Conservation (phyloP, 2,888 invertebrate genomes). For the Pheosia gnoma region DNA sequence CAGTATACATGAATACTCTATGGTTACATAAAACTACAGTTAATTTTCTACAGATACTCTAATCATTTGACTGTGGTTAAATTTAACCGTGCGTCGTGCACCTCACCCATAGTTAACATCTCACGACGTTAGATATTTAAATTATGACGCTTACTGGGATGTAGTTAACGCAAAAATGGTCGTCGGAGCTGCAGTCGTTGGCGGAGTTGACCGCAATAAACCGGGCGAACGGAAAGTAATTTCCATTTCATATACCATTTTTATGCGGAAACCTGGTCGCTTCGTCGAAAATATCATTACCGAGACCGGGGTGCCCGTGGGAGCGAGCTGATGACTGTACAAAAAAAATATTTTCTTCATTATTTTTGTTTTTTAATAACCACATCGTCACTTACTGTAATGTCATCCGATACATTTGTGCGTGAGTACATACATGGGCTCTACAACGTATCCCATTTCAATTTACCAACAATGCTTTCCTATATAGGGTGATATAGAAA, state of each 20-base stretch:
- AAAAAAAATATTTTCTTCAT: not conserved
- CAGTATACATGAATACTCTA: too few relatives aligned
- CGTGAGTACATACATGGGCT: too few relatives aligned
- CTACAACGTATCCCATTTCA: constrained; percentile 1
- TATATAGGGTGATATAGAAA: too few relatives aligned
- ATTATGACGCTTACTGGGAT: constrained; percentile 8
- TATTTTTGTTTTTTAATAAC: not conserved
- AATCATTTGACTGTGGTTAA: too few relatives aligned
- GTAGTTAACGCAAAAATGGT: constrained; percentile 22
- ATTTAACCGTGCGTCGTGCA: too few relatives aligned
- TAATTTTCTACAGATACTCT: too few relatives aligned
- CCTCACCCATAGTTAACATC: constrained; percentile 12
- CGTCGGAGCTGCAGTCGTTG: constrained; percentile 43
- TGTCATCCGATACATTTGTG: too few relatives aligned
- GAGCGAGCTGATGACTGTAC: constrained; percentile 13
- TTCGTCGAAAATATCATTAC: constrained; percentile 42
- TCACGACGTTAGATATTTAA: not conserved
- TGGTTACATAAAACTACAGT: too few relatives aligned
- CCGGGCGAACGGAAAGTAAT: constrained; percentile 58
- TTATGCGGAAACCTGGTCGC: constrained; percentile 53
- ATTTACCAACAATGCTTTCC: not conserved
- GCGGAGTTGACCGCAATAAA: constrained; percentile 55
- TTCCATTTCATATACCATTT: constrained; percentile 67
- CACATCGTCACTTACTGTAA: too few relatives aligned
- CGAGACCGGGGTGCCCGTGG: constrained; percentile 19